These are phyloP conservation scores for Erebia epiphron DNA, from an alignment of 2,888 invertebrate genomes.

Conservation along the genomic window DNA sequence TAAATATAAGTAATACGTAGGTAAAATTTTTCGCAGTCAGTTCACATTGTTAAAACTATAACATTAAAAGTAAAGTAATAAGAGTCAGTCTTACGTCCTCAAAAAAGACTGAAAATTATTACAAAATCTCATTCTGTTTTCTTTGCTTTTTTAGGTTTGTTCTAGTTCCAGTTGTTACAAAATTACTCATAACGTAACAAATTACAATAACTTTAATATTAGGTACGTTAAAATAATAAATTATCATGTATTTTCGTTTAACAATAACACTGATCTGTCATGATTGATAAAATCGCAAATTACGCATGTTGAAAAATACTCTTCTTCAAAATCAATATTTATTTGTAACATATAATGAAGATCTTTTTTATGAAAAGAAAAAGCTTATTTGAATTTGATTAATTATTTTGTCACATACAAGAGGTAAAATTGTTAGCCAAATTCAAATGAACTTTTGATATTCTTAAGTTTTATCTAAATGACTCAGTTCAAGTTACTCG, in stretches of 20 bases:
- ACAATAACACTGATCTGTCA: neutral
- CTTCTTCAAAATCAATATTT: neutral
- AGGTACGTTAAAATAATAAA: conserved; percentile 4
- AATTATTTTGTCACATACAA: neutral
- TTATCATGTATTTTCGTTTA: neutral
- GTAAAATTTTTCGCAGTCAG: conserved; percentile 18
- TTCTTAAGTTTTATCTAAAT: neutral
- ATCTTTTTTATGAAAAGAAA: neutral
- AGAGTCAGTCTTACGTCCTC: conserved; percentile 69
- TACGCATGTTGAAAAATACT: neutral
- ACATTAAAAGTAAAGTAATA: conserved; percentile 25
- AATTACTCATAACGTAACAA: neutral
- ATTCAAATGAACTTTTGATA: conserved; percentile 3
- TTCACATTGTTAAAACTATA: conserved; percentile 3
- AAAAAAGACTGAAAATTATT: conserved; percentile 54
- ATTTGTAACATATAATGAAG: neutral
- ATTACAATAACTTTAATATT: neutral
- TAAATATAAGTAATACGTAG: conserved; percentile 31
- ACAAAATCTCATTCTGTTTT: conserved; percentile 18
- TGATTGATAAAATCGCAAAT: neutral
- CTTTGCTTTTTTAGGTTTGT: conserved; percentile 1
- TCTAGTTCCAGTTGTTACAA: neutral
- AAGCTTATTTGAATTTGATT: conserved; percentile 2
- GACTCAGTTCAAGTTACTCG: conserved; percentile 8
- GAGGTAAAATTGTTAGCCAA: neutral